Percentiles rank a stretch among this genome's conserved stretches.
These are phyloP conservation scores for Callimico goeldii DNA, from an alignment of 2,797 vertebrate species.

Conservation along the genomic window DNA sequence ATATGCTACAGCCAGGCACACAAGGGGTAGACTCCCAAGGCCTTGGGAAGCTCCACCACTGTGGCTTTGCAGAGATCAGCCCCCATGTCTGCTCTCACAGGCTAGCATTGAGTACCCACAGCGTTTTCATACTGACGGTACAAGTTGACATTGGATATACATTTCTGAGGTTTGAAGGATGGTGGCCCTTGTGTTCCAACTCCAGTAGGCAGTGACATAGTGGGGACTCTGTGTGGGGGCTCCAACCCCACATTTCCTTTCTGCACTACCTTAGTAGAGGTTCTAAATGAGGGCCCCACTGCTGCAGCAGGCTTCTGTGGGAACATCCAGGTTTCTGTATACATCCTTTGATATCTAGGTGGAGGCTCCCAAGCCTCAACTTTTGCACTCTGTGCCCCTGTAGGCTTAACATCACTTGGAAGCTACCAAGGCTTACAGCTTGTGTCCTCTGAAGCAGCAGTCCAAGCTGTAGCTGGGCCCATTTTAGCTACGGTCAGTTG, in stretches of 20 bases:
- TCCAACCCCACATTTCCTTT: not conserved
- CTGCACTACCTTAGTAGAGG: not conserved
- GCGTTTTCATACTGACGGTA: not conserved
- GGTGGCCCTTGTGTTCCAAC: not conserved
- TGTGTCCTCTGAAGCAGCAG: not conserved
- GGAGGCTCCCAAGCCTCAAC: not conserved
- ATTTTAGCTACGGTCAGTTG: not conserved
- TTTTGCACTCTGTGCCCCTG: not conserved
- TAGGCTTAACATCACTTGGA: not conserved
- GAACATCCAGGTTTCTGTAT: not conserved
- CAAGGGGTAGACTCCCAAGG: not conserved
- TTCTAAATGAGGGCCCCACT: not conserved
- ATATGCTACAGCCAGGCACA: not conserved
- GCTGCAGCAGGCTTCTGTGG: not conserved
- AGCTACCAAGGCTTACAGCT: not conserved
- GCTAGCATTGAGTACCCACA: not conserved
- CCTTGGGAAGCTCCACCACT: not conserved
- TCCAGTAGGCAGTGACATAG: not conserved
- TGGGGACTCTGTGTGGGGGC: not conserved
- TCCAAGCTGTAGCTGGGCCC: not conserved
- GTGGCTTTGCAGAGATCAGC: not conserved
- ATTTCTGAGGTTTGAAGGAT: not conserved
- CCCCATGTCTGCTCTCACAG: not conserved
- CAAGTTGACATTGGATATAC: not conserved
- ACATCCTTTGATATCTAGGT: not conserved